Base-by-base conservation (phyloP, 2,888 invertebrate genomes). In the Eupeodes luniger region DNA sequence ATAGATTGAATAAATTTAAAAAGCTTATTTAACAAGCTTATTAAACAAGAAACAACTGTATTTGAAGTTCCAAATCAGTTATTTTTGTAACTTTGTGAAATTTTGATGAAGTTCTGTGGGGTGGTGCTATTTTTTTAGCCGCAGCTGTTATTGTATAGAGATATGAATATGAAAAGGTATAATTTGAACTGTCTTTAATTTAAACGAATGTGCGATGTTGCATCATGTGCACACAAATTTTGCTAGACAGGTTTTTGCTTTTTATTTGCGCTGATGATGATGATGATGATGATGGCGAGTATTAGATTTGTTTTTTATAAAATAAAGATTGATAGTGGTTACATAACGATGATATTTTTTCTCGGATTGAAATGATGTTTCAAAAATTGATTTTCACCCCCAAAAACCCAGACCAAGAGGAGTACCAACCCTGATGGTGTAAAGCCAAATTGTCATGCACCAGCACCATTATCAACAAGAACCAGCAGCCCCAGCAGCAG, bases 371-470 rank as follows among this genome's bases (percentile, higher is more conserved):
- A 70, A 59, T 64, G 40, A 72, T 59, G 40, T 61, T 53, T 80
- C n/a, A 59, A 74, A 27, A 84, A 84, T 78, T 78, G 87, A 84
- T 84, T 88, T 84, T 59, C 74, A 88, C 69, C 69, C 75, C 59
- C 49, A 62, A 84, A 84, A 61, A 12, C 72, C 44, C 51, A 36
- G 62, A 67, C 57, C 72, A 47, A 34, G n/a, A 9, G 1, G 19
- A 19, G 47, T 5, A 55, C 62, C 27, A 66, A 44, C 44, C 40
- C 44, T 55, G 19, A 19, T 19, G 27, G 44, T 44, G 14, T 44
- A 49, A 74, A 80, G 79, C 83, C 75, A 77, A 83, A 80, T 81
- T 87, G 80, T 77, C 76, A 83, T 76, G 76, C 40, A 40, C 40
- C 40, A 40, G 40, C 40, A 40, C 40, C 40, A 40, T 27, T 27